Evolutionary conservation across 2,113 vertebrate species (phyloP).

Genomic region (Argyrosomus japonicus): DNA sequence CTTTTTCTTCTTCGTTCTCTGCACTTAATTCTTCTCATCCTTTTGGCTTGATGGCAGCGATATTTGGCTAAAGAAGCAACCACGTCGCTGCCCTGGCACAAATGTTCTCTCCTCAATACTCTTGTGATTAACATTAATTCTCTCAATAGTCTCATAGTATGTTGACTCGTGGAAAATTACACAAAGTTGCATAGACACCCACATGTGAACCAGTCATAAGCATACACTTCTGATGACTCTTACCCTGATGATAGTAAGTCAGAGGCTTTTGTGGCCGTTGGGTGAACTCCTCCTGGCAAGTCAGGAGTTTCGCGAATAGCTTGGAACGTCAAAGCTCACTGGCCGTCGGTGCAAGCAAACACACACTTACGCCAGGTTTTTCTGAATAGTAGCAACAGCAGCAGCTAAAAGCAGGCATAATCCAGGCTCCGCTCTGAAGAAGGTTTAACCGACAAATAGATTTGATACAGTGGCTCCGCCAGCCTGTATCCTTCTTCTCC

Average conservation of each 20-base stretch:
- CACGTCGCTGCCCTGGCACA: background rate
- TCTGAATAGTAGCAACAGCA: constrained; percentile 38
- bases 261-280: constrained; percentile 34
- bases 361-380: constrained; percentile 18
- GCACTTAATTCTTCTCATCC: background rate
- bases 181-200: background rate
- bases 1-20: background rate
- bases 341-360: constrained; percentile 13
- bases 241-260: constrained; percentile 33
- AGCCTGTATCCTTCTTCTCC: constrained; percentile 43
- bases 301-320: constrained; percentile 32
- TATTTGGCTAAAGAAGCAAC: constrained; percentile 19
- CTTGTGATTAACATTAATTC: constrained; percentile 25
- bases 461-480: constrained; percentile 62
- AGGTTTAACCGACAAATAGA: constrained; percentile 64
- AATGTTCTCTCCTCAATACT: background rate
- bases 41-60: background rate
- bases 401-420: constrained; percentile 51
- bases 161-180: constrained; percentile 31
- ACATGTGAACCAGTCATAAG: background rate
- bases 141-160: constrained; percentile 2
- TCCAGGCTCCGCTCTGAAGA: constrained; percentile 55
- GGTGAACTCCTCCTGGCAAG: constrained; percentile 54
- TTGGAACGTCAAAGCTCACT: constrained; percentile 38
- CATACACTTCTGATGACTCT: constrained; percentile 14